phyloP scores from a whole-genome alignment of 2,113 vertebrate genomes.

The Petaurus breviceps region DNA sequence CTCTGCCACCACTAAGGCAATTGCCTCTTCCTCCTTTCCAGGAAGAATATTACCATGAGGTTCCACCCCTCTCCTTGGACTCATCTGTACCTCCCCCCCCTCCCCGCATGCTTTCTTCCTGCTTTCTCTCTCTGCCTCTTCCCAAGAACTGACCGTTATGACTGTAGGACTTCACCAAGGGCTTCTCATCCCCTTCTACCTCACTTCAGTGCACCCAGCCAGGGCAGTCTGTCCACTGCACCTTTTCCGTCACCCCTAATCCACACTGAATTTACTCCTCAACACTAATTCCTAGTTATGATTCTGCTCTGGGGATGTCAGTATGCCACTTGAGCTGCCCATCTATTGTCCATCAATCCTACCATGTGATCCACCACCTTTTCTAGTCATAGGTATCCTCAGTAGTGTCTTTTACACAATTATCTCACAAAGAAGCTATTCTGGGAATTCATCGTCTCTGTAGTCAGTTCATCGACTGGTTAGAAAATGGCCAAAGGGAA shows the following conservation, averaged over 20 bases:
- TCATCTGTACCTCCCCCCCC: not conserved
- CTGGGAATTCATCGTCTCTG: not conserved
- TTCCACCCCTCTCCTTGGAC: not conserved
- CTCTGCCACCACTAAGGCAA: not conserved
- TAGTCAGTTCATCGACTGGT: not conserved
- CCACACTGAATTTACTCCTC: not conserved
- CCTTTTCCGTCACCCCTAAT: not conserved
- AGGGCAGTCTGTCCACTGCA: not conserved
- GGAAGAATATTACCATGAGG: not conserved
- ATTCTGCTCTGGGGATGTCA: not conserved
- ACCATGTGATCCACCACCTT: not conserved
- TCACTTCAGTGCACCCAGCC: not conserved
- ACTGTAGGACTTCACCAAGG: not conserved
- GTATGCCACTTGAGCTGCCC: not conserved
- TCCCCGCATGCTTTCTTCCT: not conserved
- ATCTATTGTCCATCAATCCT: not conserved
- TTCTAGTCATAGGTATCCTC: not conserved
- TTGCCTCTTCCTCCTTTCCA: not conserved
- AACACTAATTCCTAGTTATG: not conserved
- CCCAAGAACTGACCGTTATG: not conserved
- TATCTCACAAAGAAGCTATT: not conserved
- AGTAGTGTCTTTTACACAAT: not conserved
- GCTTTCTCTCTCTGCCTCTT: not conserved
- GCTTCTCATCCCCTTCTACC: not conserved
- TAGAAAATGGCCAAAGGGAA: not conserved